A percentile compares a stretch with the other conserved stretches of the same genome.
phyloP scores from a whole-genome alignment of 2,888 invertebrate genomes.

The Philonicus albiceps region DNA sequence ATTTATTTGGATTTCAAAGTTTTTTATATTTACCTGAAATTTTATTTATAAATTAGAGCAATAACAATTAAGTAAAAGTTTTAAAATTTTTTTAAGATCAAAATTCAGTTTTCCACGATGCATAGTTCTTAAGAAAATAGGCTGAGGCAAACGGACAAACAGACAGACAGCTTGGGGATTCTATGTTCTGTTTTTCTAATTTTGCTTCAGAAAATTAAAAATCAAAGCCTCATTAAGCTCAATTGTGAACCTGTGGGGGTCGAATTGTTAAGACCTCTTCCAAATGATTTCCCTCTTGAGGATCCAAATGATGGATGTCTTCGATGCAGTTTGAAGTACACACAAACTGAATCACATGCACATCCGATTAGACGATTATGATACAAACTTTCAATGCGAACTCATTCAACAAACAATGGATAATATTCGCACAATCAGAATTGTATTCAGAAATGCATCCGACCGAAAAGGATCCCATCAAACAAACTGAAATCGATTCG shows the following conservation, averaged over 20 bases:
- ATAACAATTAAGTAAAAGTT: too few relatives aligned
- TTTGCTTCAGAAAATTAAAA: background rate
- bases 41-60: too few relatives aligned
- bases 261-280: background rate
- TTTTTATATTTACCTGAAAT: too few relatives aligned
- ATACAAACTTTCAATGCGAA: background rate
- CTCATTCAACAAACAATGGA: background rate
- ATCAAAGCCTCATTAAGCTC: background rate
- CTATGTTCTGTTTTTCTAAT: too few relatives aligned
- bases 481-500: background rate
- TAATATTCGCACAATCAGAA: background rate
- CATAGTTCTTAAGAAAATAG: too few relatives aligned
- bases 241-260: background rate
- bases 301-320: background rate
- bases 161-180: too few relatives aligned
- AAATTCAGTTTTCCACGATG: too few relatives aligned
- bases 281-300: background rate
- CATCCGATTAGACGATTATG: background rate
- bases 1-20: too few relatives aligned
- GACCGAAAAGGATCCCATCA: background rate
- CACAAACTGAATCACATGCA: background rate
- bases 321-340: background rate
- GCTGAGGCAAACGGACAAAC: too few relatives aligned
- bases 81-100: too few relatives aligned
- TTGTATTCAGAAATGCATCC: background rate